These are phyloP conservation scores for Xestia sexstrigata DNA, from an alignment of 2,888 invertebrate species.

Conservation along the genomic window DNA sequence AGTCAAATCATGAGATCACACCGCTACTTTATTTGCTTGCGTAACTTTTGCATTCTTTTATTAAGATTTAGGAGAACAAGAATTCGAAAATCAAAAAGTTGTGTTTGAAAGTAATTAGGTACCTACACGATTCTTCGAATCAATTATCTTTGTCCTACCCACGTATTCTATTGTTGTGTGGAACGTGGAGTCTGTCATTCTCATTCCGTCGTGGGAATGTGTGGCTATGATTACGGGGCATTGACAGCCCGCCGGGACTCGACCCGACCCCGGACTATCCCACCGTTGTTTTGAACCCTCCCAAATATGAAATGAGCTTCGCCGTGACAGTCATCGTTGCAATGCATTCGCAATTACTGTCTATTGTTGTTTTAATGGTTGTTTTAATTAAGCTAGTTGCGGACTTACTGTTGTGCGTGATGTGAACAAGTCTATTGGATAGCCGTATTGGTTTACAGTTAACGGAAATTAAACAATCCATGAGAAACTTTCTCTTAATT, in stretches of 20 bases:
- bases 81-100: conserved; percentile 25
- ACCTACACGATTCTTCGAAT: conserved; percentile 48
- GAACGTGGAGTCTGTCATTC: conserved; percentile 57
- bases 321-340: conserved; percentile 67
- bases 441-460: not conserved
- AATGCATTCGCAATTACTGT: conserved; percentile 68
- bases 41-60: conserved; percentile 30
- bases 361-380: conserved; percentile 65
- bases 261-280: conserved; percentile 48
- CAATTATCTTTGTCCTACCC: conserved; percentile 61
- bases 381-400: conserved; percentile 63
- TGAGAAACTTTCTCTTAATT: not conserved
- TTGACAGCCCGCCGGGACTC: conserved; percentile 60
- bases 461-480: not conserved
- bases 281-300: conserved; percentile 69
- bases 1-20: conserved; percentile 51
- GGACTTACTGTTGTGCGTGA: conserved; percentile 21
- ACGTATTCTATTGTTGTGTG: conserved; percentile 59
- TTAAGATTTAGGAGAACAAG: conserved; percentile 4
- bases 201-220: conserved; percentile 67
- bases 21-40: conserved; percentile 29
- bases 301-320: conserved; percentile 69
- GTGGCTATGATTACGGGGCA: conserved; percentile 63
- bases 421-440: conserved; percentile 1
- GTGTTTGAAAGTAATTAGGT: conserved; percentile 29